Evolutionary conservation across 2,797 vertebrate species (phyloP).

Genomic region (Tangara arthus): DNA sequence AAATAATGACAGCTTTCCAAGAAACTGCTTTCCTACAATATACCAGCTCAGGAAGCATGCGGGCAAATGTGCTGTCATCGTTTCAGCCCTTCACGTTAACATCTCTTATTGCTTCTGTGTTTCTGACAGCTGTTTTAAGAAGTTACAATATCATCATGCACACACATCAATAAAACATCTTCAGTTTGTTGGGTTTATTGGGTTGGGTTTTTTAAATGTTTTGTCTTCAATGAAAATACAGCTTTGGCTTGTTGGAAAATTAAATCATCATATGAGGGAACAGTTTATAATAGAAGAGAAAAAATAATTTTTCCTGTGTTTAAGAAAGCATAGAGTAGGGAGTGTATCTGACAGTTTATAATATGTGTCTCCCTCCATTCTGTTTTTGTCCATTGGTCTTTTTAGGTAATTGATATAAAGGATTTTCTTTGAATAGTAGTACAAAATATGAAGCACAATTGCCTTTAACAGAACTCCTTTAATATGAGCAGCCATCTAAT

Average conservation of each 20-base stretch:
- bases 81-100: neutral
- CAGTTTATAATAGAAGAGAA: neutral
- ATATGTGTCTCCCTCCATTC: neutral
- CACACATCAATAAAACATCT: neutral
- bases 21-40: neutral
- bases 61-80: accelerated
- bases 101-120: neutral
- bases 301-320: neutral
- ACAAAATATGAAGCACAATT: neutral
- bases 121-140: neutral
- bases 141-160: neutral
- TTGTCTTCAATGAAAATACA: neutral
- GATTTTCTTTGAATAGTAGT: neutral
- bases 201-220: neutral
- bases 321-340: neutral
- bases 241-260: neutral
- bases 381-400: neutral
- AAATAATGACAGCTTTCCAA: conserved; percentile 4
- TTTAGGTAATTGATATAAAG: neutral
- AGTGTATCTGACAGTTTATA: neutral
- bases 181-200: neutral
- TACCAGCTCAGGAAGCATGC: neutral
- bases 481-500: neutral
- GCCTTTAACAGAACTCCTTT: neutral
- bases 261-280: neutral